These are phyloP conservation scores for Eupithecia insigniata DNA, from an alignment of 2,888 invertebrate species.

Conservation along the genomic window DNA sequence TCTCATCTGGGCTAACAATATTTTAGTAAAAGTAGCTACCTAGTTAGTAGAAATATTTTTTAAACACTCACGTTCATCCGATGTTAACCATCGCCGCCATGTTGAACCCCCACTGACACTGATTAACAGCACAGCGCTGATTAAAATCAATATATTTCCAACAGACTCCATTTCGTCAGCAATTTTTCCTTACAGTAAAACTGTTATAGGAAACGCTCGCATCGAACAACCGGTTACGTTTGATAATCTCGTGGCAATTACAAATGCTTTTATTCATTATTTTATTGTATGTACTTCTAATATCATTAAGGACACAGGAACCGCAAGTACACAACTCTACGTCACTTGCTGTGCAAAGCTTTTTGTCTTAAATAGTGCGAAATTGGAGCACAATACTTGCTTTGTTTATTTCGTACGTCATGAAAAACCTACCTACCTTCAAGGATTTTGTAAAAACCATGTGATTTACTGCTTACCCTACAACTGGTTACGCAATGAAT, in stretches of 20 bases:
- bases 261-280: conserved; percentile 48
- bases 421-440: conserved; percentile 16
- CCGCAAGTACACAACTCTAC: conserved; percentile 25
- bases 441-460: not conserved
- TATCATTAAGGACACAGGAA: conserved; percentile 13
- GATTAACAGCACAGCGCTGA: conserved; percentile 45
- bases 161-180: conserved; percentile 32
- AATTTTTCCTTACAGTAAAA: conserved; percentile 27
- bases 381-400: not conserved
- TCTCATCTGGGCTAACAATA: too few species aligned
- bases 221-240: conserved; percentile 40
- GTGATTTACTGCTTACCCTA: not conserved
- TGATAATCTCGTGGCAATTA: conserved; percentile 46
- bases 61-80: conserved; percentile 32
- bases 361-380: not conserved
- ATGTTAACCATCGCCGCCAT: conserved; percentile 27
- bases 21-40: too few species aligned
- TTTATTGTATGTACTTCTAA: conserved; percentile 17
- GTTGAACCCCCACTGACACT: conserved; percentile 33
- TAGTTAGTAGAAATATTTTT: too few species aligned
- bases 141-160: conserved; percentile 23
- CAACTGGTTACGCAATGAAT: not conserved
- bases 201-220: conserved; percentile 40
- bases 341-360: conserved; percentile 1
- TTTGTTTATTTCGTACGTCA: conserved; percentile 17